Percentiles rank a stretch among this genome's conserved stretches.
phyloP scores from a whole-genome alignment of 1,140 invertebrate genomes.

The Artemia franciscana region DNA sequence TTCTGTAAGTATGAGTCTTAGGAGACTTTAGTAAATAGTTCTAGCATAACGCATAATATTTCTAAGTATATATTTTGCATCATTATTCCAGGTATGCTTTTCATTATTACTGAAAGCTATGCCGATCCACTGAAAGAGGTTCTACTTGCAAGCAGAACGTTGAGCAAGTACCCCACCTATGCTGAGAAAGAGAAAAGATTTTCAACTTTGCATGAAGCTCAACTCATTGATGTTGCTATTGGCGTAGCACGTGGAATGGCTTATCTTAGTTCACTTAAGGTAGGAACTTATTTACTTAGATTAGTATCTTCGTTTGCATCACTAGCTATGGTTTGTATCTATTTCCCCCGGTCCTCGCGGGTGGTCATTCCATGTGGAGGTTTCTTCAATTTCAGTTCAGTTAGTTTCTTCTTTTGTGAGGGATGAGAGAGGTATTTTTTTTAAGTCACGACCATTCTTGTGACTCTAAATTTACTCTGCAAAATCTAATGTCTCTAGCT shows the following conservation, averaged over 20 bases:
- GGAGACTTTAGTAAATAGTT: too few species aligned
- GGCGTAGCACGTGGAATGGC: constrained; percentile 37
- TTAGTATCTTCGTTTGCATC: constrained; percentile 13
- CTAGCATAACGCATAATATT: too few species aligned
- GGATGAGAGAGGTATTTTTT: too few species aligned
- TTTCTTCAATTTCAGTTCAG: constrained; percentile 3
- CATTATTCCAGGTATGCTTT: constrained; percentile 32
- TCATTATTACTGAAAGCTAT: constrained; percentile 40
- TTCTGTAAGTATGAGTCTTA: too few species aligned
- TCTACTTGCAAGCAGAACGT: constrained; percentile 32
- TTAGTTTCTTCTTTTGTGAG: too few species aligned
- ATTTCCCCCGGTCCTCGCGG: too few species aligned
- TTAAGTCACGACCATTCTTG: too few species aligned
- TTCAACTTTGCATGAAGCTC: constrained; percentile 31
- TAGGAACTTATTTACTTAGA: constrained; percentile 15
- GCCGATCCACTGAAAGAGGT: constrained; percentile 38
- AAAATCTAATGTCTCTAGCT: too few species aligned
- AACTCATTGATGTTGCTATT: constrained; percentile 28
- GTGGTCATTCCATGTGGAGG: constrained; percentile 8
- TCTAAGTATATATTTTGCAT: too few species aligned
- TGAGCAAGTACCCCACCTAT: constrained; percentile 25
- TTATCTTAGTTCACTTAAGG: constrained; percentile 31
- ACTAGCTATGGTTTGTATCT: too few species aligned
- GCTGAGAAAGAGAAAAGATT: constrained; percentile 28
- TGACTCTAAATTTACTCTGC: too few species aligned